Evolutionary conservation across 2,797 vertebrate genomes (phyloP).

Genomic region (Percopsis omiscomaycus): DNA sequence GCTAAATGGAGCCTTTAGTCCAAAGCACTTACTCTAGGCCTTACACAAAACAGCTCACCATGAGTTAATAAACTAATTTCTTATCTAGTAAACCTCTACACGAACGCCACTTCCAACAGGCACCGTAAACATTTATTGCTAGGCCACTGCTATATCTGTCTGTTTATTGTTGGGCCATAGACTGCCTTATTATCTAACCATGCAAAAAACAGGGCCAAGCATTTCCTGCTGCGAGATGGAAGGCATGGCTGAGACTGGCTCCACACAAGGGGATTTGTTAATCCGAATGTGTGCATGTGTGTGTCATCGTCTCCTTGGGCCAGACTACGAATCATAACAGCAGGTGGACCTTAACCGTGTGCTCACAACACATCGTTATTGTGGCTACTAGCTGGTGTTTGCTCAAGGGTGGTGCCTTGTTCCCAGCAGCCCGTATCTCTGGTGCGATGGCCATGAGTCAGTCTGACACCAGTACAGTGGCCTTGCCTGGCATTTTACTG

Average conservation of each 20-base stretch:
- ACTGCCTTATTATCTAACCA: neutral
- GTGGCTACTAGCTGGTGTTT: conserved; percentile 43
- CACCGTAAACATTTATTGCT: too few species aligned
- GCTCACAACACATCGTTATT: conserved; percentile 42
- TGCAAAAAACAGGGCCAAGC: neutral
- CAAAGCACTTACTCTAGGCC: too few species aligned
- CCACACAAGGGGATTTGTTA: conserved; percentile 39
- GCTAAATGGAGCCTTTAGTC: too few species aligned
- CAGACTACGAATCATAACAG: conserved; percentile 68
- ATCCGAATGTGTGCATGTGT: conserved; percentile 41
- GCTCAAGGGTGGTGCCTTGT: conserved; percentile 52
- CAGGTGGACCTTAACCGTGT: conserved; percentile 66
- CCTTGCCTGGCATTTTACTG: neutral
- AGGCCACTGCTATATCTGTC: too few species aligned
- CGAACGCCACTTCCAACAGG: too few species aligned
- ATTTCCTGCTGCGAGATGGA: neutral
- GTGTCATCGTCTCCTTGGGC: conserved; percentile 44
- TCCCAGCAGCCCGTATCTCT: conserved; percentile 1
- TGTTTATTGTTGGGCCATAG: conserved; percentile 5
- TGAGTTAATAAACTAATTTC: too few species aligned
- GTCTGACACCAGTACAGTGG: conserved; percentile 21
- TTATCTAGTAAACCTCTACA: too few species aligned
- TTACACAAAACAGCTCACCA: too few species aligned
- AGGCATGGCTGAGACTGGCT: conserved; percentile 29
- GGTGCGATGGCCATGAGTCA: neutral